Evolutionary conservation across 1,140 invertebrate genomes (phyloP).

Genomic region (Steinernema feltiae): DNA sequence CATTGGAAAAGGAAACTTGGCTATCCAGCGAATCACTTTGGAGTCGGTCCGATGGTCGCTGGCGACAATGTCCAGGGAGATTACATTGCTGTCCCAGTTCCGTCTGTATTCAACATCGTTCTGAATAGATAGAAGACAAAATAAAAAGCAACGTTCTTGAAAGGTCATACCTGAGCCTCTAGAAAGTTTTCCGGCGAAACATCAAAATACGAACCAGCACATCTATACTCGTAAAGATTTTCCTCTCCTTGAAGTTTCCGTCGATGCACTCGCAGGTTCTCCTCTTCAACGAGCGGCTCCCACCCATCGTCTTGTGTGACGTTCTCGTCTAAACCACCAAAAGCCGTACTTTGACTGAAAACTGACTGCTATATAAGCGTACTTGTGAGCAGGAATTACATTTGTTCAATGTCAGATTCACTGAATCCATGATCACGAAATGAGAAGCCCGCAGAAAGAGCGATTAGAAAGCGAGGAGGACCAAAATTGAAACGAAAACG

Average conservation of each 20-base stretch:
- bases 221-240: neutral
- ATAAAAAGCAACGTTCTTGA: neutral
- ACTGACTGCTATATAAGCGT: neutral
- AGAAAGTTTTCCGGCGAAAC: neutral
- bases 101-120: slow-evolving; percentile 44
- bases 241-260: neutral
- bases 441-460: neutral
- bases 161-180: neutral
- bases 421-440: neutral
- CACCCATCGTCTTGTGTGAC: neutral
- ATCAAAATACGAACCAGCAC: neutral
- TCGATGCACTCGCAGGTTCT: neutral
- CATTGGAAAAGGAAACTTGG: slow-evolving; percentile 50
- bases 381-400: neutral
- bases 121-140: slow-evolving; percentile 24
- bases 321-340: neutral
- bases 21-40: slow-evolving; percentile 33
- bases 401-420: neutral
- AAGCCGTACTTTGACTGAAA: neutral
- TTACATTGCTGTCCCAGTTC: slow-evolving; percentile 51
- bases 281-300: neutral
- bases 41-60: neutral
- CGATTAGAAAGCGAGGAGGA: neutral
- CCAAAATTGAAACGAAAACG: neutral
- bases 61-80: slow-evolving; percentile 42